Percentiles rank a stretch among this genome's conserved stretches.
These are phyloP conservation scores for Drosophila nebulosa DNA, from an alignment of 1,140 invertebrate genomes.

Conservation along the genomic window DNA sequence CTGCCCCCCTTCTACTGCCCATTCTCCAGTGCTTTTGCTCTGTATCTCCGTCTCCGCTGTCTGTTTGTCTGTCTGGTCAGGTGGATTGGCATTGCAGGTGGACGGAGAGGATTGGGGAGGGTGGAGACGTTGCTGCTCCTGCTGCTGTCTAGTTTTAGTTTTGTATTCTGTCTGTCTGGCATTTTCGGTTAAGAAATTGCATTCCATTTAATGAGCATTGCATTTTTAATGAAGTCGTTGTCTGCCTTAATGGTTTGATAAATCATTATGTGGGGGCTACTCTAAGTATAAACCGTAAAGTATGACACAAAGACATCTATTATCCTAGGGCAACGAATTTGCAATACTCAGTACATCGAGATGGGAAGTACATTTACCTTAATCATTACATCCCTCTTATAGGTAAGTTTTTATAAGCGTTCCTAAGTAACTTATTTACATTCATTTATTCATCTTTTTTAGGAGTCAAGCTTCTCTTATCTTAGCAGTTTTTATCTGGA, in stretches of 20 bases:
- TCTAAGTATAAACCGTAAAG: not conserved
- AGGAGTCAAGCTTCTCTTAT: no score
- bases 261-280: constrained; percentile 3
- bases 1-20: not conserved
- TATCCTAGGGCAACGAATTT: not conserved
- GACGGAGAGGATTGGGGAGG: not conserved
- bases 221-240: constrained; percentile 63
- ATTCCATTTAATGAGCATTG: constrained; percentile 60
- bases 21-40: not conserved
- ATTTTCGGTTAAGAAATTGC: constrained; percentile 50
- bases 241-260: not conserved
- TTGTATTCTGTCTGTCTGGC: constrained; percentile 36
- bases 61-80: constrained; percentile 39
- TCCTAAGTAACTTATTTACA: no score
- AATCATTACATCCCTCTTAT: no score
- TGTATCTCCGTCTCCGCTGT: not conserved
- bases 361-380: no score
- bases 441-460: no score
- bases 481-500: no score
- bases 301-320: not conserved
- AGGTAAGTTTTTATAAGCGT: no score
- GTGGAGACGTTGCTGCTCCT: not conserved
- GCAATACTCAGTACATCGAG: no score
- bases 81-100: constrained; percentile 8
- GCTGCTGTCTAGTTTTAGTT: constrained; percentile 18